Base-by-base conservation (phyloP, 2,888 invertebrate genomes). In the Clanis bilineata region DNA sequence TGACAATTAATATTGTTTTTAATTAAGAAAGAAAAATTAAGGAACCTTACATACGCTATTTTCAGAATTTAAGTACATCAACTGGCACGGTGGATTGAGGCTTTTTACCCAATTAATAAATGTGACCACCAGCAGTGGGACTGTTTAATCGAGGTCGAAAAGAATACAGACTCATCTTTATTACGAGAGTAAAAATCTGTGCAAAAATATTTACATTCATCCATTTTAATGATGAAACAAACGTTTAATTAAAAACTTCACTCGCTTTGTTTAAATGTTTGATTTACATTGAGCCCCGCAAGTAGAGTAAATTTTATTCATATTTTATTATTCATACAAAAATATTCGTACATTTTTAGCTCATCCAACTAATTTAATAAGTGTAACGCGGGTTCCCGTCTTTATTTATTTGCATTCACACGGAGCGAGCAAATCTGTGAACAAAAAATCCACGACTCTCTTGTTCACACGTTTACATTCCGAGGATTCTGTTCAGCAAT, bases 361-460 rank as follows among this genome's bases (percentile, higher is more conserved):
- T 18, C 51, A 28, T 51, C 51, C 51, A 51, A 51, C 51, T 51
- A 51, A 51, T 51, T 51, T 51, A 51, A 51, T 51, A 51, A 51
- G 7, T 47, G 25, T 28, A 47, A 18, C 51, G 32, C 28, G 18
- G 32, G 51, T 28, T 32, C 64, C 60, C 66, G 66, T 67, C 63
- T 69, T 64, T 66, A 67, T 64, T 64, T 63, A 65, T 65, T 57
- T 57, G 23, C 47, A 51, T 56, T 64, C 51, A 18, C 18, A 41
- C 10, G 32, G 15, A 18, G 44, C 18, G 32, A 28, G 28, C 10
- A 10, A 32, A 51, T 51, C 18, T 32, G 51, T 32, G 18, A 51
- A 51, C 28, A 15, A 32, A 18, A 25, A 21, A 3, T 47, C 51
- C 18, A 10, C 51, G 18, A 51, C 15, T 51, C 28, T 18, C 28